Conservation (phyloP, 2,113 vertebrate species). For the Ceyx margarethae region DNA sequence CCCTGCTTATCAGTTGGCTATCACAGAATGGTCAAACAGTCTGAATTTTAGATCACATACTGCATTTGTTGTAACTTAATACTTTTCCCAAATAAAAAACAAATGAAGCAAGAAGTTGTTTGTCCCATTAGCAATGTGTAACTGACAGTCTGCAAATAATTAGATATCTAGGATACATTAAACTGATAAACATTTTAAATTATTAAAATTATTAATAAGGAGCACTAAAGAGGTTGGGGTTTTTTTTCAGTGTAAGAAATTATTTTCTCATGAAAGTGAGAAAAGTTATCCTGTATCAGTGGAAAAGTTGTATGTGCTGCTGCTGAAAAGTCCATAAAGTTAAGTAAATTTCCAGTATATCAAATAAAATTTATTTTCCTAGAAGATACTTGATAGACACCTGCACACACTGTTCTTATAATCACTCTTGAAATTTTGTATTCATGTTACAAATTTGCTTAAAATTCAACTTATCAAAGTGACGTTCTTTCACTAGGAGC, state of each 20-base stretch:
- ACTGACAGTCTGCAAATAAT: conserved; percentile 24
- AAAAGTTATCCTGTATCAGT: not conserved
- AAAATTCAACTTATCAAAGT: not conserved
- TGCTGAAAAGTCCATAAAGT: not conserved
- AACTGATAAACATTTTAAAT: conserved; percentile 42
- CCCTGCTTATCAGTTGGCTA: not conserved
- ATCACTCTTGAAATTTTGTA: not conserved
- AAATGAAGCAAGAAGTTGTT: not conserved
- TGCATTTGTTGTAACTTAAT: conserved; percentile 12
- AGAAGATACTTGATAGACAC: not conserved
- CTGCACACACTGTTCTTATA: not conserved
- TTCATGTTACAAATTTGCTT: not conserved
- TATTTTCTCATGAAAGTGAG: not conserved
- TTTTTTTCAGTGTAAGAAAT: not conserved
- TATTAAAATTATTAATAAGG: conserved; percentile 33
- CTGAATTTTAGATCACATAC: not conserved
- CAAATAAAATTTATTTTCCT: not conserved
- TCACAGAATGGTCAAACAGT: not conserved
- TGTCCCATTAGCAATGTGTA: conserved; percentile 25
- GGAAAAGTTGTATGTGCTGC: not conserved
- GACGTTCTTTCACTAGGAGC: not conserved
- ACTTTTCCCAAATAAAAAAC: not conserved
- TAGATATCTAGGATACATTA: conserved; percentile 15
- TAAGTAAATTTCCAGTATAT: not conserved
- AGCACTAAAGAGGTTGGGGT: not conserved